A percentile compares a stretch with the other conserved stretches of the same genome.
Conservation (phyloP, 2,888 invertebrate species). For the Trachelus stipa region DNA sequence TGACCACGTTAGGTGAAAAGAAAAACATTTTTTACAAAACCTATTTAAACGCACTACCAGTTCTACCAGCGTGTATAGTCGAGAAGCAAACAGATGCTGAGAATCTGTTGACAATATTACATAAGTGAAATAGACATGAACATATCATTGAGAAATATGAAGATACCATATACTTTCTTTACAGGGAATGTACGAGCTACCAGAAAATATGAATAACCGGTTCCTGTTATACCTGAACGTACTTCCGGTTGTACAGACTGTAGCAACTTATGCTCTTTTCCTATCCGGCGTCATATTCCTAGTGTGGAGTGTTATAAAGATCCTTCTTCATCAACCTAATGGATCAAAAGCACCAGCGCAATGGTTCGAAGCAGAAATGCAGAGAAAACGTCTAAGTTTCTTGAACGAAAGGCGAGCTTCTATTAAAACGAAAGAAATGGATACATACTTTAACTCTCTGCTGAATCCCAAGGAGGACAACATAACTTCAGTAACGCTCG, state of each 20-base stretch:
- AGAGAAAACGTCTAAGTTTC: constrained; percentile 50
- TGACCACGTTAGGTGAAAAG: neutral
- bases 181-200: constrained; percentile 79
- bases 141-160: neutral
- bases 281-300: constrained; percentile 69
- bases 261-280: constrained; percentile 70
- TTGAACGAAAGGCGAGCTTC: constrained; percentile 49
- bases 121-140: neutral
- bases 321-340: constrained; percentile 50
- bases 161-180: constrained; percentile 26
- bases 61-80: neutral
- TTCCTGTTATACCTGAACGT: constrained; percentile 82
- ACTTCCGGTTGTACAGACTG: constrained; percentile 74
- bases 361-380: constrained; percentile 54
- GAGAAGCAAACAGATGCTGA: neutral
- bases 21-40: neutral
- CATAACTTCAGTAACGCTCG: constrained; percentile 31
- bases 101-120: neutral
- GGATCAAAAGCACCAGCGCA: constrained; percentile 31
- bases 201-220: constrained; percentile 72
- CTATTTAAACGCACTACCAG: neutral
- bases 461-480: constrained; percentile 51
- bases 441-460: constrained; percentile 64
- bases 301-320: constrained; percentile 67
- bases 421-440: constrained; percentile 60